A percentile compares a stretch with the other conserved stretches of the same genome.
phyloP scores from a whole-genome alignment of 2,113 vertebrate genomes.

The Numida meleagris region DNA sequence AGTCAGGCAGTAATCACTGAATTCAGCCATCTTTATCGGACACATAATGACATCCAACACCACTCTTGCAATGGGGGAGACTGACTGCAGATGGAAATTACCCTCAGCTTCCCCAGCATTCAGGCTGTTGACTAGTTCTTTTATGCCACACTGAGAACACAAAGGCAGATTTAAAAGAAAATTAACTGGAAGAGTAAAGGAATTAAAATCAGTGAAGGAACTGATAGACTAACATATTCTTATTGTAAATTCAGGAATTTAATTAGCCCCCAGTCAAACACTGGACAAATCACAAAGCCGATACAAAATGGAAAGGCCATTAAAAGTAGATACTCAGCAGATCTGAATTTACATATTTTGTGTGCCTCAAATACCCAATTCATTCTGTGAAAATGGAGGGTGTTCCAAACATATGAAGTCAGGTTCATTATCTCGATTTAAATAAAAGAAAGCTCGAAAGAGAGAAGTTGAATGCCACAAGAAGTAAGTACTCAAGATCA shows the following conservation, averaged over 20 bases:
- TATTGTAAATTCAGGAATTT: constrained; percentile 38
- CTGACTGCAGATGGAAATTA: background rate
- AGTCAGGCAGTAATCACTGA: background rate
- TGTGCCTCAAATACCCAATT: background rate
- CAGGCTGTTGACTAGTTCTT: background rate
- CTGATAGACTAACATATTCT: background rate
- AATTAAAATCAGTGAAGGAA: constrained; percentile 34
- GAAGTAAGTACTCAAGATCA: constrained; percentile 5
- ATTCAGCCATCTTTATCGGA: background rate
- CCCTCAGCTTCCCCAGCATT: background rate
- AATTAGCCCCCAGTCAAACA: constrained; percentile 29
- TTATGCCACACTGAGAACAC: background rate
- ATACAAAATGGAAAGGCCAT: constrained; percentile 20
- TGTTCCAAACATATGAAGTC: background rate
- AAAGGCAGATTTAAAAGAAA: constrained; percentile 32
- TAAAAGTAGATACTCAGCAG: constrained; percentile 11
- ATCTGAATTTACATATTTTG: background rate
- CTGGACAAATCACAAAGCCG: constrained; percentile 21
- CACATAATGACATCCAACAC: background rate
- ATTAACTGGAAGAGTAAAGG: constrained; percentile 15
- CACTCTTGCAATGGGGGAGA: background rate
- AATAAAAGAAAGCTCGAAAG: background rate
- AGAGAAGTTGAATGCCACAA: background rate
- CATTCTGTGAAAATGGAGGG: background rate
- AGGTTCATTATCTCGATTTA: background rate